Evolutionary conservation across 1,140 invertebrate species (phyloP), one percentile per base, ranked within the genome.

Genomic region (Drosophila pseudoobscura): DNA sequence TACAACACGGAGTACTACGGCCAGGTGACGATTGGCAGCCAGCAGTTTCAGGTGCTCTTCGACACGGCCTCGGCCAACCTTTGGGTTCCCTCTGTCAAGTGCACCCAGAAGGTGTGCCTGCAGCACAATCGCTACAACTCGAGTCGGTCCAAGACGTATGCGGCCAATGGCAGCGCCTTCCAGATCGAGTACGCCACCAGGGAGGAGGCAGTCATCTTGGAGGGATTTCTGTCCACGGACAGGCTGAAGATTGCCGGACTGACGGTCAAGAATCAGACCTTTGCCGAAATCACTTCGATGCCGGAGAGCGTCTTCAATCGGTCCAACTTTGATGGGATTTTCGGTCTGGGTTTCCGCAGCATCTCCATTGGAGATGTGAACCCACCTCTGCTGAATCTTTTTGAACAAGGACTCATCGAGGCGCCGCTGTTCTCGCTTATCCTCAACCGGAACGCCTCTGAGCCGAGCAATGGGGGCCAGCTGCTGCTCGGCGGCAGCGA

Each of bases 1-100:
- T 75, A 75, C 69, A 98, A 99, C 94, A 96, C 98, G 61, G 98
- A 99, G 92, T 99, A 99, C 92, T 99, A 96, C 93, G 98, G 98
- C n/a, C 94, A 93, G 0, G 99, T 99, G 66, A 92, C 93, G 0
- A 97, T 99, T 91, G 99, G 98, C 57, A 94, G 96, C 20, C 98
- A 99, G 93, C 92, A 92, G 0, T 99, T 99, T 92, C 96, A 95
- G 76, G 98, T 99, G 44, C 95, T 99, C 39, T 99, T 99, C 92
- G 99, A 99, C 91, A 98, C 98, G 13, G 99, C 98, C 55, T 99
- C 98, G 0, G 98, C 98, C 6, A 99, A 99, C 92, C 93, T 99
- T 13, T 99, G 98, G 98, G 95, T 99, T 50, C 98, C 98, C 7
- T 99, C 98, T 0, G 97, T 98, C 91, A 95, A 98, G 87, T 99